Evolutionary conservation across 2,888 invertebrate genomes (phyloP).

Genomic region (Drosophila mettleri): DNA sequence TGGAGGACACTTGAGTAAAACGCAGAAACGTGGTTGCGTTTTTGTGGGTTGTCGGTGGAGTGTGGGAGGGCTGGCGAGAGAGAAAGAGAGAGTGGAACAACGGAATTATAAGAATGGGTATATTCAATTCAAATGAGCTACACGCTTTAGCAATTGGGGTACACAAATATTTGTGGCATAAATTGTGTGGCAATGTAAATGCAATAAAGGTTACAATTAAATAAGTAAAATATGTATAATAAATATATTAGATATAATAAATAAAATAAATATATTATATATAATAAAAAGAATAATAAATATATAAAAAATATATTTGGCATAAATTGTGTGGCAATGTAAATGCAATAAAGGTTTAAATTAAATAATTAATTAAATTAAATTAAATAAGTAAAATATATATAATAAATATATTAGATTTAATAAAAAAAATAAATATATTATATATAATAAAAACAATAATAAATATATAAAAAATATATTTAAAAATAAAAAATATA

Average conservation of each 20-base stretch:
- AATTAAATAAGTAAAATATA: background rate
- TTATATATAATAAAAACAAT: too few species aligned
- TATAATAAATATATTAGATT: too few species aligned
- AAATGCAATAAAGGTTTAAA: background rate
- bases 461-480: background rate
- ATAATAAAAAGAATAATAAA: background rate
- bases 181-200: background rate
- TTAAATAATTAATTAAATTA: too few species aligned
- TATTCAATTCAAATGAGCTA: constrained; percentile 15
- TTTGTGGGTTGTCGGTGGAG: constrained; percentile 41
- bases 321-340: background rate
- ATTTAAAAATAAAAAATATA: too few species aligned
- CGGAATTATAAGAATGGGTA: background rate
- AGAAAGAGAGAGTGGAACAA: constrained; percentile 4
- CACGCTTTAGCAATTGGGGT: background rate
- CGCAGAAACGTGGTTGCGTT: constrained; percentile 75
- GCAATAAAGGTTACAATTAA: too few species aligned
- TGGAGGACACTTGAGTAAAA: constrained; percentile 66
- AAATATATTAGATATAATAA: too few species aligned
- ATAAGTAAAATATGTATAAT: background rate
- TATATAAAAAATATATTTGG: background rate
- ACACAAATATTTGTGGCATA: background rate
- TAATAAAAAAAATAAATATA: too few species aligned
- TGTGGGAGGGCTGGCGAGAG: background rate
- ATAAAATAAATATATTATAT: background rate